Base-by-base conservation (phyloP, 1,140 invertebrate species). In the Bombus consobrinus region DNA sequence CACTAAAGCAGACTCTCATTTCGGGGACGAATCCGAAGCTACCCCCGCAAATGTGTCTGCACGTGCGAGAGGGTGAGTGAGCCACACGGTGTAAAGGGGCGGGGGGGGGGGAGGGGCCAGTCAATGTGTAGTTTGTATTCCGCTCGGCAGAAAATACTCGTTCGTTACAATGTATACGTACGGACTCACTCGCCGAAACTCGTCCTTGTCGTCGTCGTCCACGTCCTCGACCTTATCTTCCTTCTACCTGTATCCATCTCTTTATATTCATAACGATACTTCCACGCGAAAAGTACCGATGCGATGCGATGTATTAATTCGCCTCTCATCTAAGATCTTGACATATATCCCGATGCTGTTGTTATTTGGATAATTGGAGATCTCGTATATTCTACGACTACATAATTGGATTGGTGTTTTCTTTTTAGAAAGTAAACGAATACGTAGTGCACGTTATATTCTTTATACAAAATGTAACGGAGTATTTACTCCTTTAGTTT, bases 71-170 rank as follows among this genome's bases (percentile, higher is more conserved):
- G 82, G 82, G 43, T 10, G 37, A 41, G 39, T 8, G 68, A 73
- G 69, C 32, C 15, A 15, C 64, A 37, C 28, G 75, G 39, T 9
- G 77, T 25, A 68, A 59, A 79, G 57, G 59, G 66, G n/a, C 15
- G 10, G 10, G 41, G 10, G 0, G 10, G 43, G 39, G 47, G 69
- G 74, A n/a, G 43, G 66, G 72, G 68, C 0, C 77, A 90, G 84
- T 80, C 89, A 92, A 93, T 91, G 89, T 89, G 89, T 91, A 91
- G 92, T 93, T 93, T 93, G 92, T 93, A 93, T 92, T 92, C 92
- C 84, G 85, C 88, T 85, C 86, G 80, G 80, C 81, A 82, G 88
- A 90, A 92, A 92, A 92, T 89, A 93, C 87, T 89, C 90, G 88
- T 92, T 90, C 92, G 88, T 93, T 92, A 93, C 88, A 89, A 71